Evolutionary conservation across 1,140 invertebrate genomes (phyloP).

Genomic region (Drosophila pruinosa): DNA sequence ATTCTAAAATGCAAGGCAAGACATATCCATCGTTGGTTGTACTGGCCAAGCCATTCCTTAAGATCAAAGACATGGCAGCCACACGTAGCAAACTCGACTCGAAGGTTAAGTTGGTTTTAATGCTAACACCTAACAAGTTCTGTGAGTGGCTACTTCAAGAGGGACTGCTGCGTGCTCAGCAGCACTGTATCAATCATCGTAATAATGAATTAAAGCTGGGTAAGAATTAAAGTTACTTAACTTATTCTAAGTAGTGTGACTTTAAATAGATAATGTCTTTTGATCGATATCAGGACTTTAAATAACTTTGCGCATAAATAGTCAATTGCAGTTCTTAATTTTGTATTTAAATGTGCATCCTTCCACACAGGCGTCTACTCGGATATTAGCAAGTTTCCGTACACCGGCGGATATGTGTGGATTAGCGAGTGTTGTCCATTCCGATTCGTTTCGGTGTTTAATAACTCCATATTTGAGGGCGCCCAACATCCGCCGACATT

Average conservation of each 20-base stretch:
- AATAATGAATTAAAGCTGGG: constrained; percentile 88
- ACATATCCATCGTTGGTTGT: constrained; percentile 93
- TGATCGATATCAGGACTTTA: too few relatives aligned
- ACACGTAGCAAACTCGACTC: constrained; percentile 86
- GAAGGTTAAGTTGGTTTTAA: constrained; percentile 91
- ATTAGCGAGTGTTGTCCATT: constrained; percentile 92
- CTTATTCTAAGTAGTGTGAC: too few relatives aligned
- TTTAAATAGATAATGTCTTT: too few relatives aligned
- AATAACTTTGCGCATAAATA: too few relatives aligned
- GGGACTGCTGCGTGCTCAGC: constrained; percentile 90
- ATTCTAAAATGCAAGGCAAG: constrained; percentile 90
- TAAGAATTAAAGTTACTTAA: constrained; percentile 61
- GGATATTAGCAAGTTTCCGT: constrained; percentile 91
- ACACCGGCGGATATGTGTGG: constrained; percentile 95
- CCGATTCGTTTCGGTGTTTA: constrained; percentile 92
- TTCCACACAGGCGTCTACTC: constrained; percentile 88
- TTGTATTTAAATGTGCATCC: not conserved
- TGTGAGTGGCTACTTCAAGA: constrained; percentile 95
- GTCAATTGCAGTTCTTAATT: not conserved
- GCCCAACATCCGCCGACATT: constrained; percentile 91
- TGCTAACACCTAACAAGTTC: constrained; percentile 90
- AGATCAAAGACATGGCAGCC: constrained; percentile 85
- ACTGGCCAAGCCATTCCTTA: constrained; percentile 89
- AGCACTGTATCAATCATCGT: constrained; percentile 88
- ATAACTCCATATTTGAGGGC: constrained; percentile 93